phyloP scores from a whole-genome alignment of 2,888 invertebrate genomes.

The Archaeoteleia sp. region DNA sequence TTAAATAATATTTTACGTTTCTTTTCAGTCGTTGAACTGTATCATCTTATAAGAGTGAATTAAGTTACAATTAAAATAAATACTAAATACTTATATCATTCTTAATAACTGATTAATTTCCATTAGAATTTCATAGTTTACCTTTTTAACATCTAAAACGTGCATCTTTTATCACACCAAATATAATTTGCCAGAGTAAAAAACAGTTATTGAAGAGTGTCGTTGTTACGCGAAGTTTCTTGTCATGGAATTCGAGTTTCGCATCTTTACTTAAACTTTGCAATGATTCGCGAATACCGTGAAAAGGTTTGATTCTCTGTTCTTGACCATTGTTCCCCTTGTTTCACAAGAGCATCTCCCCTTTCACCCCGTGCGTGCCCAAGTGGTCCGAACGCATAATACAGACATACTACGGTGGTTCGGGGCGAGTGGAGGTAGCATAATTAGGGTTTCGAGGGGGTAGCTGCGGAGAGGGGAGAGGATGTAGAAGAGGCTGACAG shows the following conservation, averaged over 20 bases:
- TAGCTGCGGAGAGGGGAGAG: conserved; percentile 63
- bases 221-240: too few relatives aligned
- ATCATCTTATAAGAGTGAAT: too few relatives aligned
- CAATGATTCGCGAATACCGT: conserved; percentile 54
- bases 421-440: conserved; percentile 67
- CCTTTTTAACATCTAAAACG: too few relatives aligned
- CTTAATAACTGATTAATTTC: too few relatives aligned
- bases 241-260: conserved; percentile 14
- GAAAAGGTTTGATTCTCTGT: conserved; percentile 62
- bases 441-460: conserved; percentile 74
- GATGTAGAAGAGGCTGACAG: conserved; percentile 74
- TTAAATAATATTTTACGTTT: too few relatives aligned
- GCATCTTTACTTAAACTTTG: conserved; percentile 27
- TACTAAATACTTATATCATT: too few relatives aligned
- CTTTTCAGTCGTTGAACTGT: too few relatives aligned
- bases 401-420: conserved; percentile 66
- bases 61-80: too few relatives aligned
- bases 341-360: conserved; percentile 65
- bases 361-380: conserved; percentile 73
- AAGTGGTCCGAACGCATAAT: conserved; percentile 74
- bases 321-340: conserved; percentile 69
- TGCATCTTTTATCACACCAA: too few relatives aligned
- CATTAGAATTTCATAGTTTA: too few relatives aligned
- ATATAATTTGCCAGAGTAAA: too few relatives aligned
- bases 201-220: too few relatives aligned